A percentile compares a stretch with the other conserved stretches of the same genome.
These are phyloP conservation scores for Arvicanthis niloticus DNA, from an alignment of 2,113 vertebrate species.

Conservation along the genomic window DNA sequence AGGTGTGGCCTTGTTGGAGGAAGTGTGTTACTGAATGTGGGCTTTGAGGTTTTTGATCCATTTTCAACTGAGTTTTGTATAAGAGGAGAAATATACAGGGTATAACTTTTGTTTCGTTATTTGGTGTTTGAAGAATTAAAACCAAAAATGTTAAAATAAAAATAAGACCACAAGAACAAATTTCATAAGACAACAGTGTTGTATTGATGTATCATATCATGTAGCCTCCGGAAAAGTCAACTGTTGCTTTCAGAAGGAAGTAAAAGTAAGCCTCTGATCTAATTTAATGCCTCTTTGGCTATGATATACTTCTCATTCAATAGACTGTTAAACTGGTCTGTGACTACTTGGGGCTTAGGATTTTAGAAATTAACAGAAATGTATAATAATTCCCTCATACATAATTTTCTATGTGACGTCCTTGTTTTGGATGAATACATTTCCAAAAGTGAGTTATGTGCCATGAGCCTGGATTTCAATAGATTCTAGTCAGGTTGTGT, in stretches of 20 bases:
- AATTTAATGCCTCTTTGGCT: neutral
- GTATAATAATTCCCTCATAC: neutral
- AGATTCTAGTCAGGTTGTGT: neutral
- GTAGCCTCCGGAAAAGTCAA: neutral
- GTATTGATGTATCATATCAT: neutral
- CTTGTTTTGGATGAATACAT: neutral
- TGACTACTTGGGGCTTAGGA: neutral
- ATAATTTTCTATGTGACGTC: neutral
- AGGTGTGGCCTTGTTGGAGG: neutral
- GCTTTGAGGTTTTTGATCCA: neutral
- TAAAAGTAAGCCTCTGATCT: neutral
- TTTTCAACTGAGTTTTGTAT: neutral
- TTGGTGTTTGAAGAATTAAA: slow-evolving; percentile 37
- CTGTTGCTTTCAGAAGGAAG: neutral
- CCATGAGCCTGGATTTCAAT: neutral
- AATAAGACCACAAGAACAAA: neutral
- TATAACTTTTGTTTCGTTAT: neutral
- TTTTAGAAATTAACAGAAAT: slow-evolving; percentile 4
- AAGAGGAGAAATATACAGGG: neutral
- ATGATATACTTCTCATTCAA: neutral
- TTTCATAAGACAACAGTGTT: neutral
- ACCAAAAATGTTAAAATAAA: neutral
- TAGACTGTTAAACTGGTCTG: neutral
- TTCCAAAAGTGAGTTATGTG: neutral
- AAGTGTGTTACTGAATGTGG: neutral